These are phyloP conservation scores for Calonectris borealis DNA, from an alignment of 2,113 vertebrate species.

Conservation along the genomic window DNA sequence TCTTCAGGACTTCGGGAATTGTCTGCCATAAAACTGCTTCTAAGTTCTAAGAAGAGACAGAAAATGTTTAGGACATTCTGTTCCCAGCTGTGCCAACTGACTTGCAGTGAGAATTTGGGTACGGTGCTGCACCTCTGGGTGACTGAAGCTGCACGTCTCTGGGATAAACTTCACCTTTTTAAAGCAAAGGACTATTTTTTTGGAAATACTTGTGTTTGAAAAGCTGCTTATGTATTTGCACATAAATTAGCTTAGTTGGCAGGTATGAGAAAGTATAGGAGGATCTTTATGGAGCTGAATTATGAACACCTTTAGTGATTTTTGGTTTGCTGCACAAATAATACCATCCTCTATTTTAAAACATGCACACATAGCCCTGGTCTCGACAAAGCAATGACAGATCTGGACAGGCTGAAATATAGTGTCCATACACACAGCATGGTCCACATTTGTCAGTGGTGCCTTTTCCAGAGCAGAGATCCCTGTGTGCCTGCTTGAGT, in stretches of 20 bases:
- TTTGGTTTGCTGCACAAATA: neutral
- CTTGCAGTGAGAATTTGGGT: neutral
- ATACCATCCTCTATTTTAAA: neutral
- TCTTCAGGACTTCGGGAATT: neutral
- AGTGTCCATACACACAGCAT: accelerated
- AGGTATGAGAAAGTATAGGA: neutral
- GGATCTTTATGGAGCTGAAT: neutral
- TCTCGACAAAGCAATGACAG: neutral
- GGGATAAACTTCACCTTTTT: neutral
- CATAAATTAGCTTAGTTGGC: neutral
- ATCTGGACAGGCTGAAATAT: neutral
- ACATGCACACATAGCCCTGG: accelerated
- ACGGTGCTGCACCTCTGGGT: neutral
- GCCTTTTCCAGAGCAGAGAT: neutral
- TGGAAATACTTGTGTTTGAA: neutral
- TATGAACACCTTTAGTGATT: neutral
- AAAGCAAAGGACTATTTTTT: neutral
- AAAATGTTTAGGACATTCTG: neutral
- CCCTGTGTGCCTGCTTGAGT: neutral
- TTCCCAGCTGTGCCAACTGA: neutral
- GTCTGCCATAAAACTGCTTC: neutral
- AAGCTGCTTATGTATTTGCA: neutral
- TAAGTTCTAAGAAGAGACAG: neutral
- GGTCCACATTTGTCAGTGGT: neutral
- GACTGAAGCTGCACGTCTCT: neutral